Conservation (phyloP, 2,797 vertebrate genomes). For the Nyctibius grandis region DNA sequence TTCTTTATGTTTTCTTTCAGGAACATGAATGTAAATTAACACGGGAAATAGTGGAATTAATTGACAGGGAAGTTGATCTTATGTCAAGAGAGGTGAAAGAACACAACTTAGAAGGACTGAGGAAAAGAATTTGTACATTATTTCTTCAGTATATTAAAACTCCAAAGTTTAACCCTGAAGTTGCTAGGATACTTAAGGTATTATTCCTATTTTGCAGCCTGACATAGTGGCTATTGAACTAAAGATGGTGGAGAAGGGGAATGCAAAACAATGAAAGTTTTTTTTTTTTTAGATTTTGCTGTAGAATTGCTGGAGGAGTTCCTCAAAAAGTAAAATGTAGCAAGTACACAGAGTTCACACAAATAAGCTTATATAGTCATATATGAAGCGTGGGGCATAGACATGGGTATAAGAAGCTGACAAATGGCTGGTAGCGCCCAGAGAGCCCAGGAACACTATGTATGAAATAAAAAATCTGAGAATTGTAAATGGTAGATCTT, state of each 20-base stretch:
- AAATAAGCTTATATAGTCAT: not conserved
- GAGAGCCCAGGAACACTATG: not conserved
- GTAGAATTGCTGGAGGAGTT: not conserved
- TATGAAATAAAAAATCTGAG: not conserved
- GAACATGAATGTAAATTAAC: constrained; percentile 87
- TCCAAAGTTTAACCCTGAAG: constrained; percentile 87
- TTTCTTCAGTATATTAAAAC: constrained; percentile 92
- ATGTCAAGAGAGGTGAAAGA: constrained; percentile 79
- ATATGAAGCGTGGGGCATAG: not conserved
- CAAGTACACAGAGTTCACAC: not conserved
- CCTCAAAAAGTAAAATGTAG: not conserved
- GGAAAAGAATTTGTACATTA: constrained; percentile 88
- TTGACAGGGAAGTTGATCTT: constrained; percentile 89
- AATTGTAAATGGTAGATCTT: not conserved
- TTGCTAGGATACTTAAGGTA: constrained; percentile 84
- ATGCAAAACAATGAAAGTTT: not conserved
- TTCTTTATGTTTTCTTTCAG: constrained; percentile 63
- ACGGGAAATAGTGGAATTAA: constrained; percentile 84
- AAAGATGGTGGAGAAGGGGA: not conserved
- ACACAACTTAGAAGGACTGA: constrained; percentile 83
- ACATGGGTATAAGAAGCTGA: not conserved
- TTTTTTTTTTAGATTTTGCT: not conserved
- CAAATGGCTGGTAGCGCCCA: not conserved
- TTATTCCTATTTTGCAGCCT: not conserved
- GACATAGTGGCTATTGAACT: not conserved